Evolutionary conservation across 2,113 vertebrate genomes (phyloP).

Genomic region (Xiphorhynchus elegans): DNA sequence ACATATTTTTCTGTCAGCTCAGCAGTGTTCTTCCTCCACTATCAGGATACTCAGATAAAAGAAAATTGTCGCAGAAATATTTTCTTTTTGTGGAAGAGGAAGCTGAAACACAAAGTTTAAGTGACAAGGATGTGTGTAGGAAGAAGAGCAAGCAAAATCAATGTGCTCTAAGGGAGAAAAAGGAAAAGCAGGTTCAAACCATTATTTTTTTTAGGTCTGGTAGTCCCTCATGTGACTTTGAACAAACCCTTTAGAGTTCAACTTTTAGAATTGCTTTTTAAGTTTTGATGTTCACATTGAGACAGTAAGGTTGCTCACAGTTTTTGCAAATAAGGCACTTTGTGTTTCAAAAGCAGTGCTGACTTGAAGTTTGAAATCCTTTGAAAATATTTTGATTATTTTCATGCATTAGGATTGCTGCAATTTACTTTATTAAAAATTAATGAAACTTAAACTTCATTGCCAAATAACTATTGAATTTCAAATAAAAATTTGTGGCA

Average conservation of each 20-base stretch:
- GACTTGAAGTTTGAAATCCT: neutral
- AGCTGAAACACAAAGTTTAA: neutral
- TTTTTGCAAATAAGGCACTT: neutral
- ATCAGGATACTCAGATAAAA: neutral
- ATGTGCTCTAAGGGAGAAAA: neutral
- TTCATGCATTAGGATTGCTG: neutral
- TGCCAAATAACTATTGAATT: neutral
- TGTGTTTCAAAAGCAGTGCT: neutral
- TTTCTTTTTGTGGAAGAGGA: neutral
- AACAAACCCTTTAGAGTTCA: neutral
- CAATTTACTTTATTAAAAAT: neutral
- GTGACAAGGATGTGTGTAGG: neutral
- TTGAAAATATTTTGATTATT: neutral
- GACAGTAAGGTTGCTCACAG: neutral
- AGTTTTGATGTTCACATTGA: neutral
- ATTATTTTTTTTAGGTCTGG: neutral
- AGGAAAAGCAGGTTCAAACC: neutral
- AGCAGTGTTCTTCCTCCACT: neutral
- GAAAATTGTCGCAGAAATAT: neutral
- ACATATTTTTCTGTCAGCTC: neutral
- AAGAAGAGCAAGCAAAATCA: neutral
- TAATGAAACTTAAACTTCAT: neutral
- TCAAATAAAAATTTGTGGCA: neutral
- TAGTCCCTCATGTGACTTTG: neutral
- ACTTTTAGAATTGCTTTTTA: neutral